phyloP scores from a whole-genome alignment of 2,113 vertebrate genomes.

The Oceanodroma tethys region DNA sequence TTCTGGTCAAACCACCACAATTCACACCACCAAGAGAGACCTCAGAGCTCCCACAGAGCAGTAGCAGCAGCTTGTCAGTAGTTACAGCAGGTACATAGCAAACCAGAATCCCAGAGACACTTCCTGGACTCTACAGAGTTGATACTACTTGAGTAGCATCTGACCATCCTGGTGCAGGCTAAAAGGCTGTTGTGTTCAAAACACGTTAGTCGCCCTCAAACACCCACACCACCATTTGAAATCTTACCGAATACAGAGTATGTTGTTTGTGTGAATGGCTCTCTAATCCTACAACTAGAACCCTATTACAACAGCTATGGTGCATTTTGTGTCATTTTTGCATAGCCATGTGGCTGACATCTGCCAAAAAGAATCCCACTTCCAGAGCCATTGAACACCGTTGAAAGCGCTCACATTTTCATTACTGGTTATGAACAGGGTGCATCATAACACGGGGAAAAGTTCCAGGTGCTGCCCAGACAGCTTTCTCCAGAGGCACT shows the following conservation, averaged over 20 bases:
- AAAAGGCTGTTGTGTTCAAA: neutral
- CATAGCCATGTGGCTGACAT: neutral
- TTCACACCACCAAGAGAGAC: neutral
- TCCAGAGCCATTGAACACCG: neutral
- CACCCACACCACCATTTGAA: neutral
- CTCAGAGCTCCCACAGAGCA: neutral
- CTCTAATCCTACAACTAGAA: neutral
- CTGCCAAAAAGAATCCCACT: neutral
- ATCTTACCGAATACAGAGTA: neutral
- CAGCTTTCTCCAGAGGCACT: neutral
- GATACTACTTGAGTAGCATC: neutral
- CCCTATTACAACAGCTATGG: neutral
- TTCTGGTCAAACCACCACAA: neutral
- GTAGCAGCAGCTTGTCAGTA: neutral
- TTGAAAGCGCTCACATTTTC: fast-evolving
- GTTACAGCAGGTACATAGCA: neutral
- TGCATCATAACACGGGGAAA: fast-evolving
- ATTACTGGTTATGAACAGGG: neutral
- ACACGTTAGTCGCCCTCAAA: neutral
- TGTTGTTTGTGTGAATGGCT: neutral
- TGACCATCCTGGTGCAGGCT: neutral
- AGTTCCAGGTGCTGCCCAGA: neutral
- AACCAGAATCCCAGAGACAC: neutral
- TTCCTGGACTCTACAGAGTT: neutral
- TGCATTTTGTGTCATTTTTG: neutral